Conservation (phyloP, 2,888 invertebrate species). For the Bembecia ichneumoniformis region DNA sequence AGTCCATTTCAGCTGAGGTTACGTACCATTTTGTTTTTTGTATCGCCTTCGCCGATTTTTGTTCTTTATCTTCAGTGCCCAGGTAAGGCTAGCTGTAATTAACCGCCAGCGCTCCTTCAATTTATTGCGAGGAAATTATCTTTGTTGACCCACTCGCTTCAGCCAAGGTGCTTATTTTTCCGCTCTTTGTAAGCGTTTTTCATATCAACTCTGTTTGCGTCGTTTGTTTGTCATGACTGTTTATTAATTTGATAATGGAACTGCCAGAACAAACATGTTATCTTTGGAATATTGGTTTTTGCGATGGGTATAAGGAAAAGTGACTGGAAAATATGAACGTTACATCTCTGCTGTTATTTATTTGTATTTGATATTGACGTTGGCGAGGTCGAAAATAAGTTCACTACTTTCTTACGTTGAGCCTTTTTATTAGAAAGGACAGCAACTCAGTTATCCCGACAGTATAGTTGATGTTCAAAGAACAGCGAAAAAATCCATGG, state of each 20-base stretch:
- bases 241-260: conserved; percentile 27
- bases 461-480: too few relatives aligned
- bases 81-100: conserved; percentile 28
- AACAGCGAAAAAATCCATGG: too few relatives aligned
- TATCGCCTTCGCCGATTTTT: conserved; percentile 4
- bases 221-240: conserved; percentile 16
- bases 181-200: conserved; percentile 38
- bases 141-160: conserved; percentile 56
- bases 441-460: too few relatives aligned
- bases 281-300: not conserved
- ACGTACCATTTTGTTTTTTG: not conserved
- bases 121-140: conserved; percentile 57
- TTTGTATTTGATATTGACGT: too few relatives aligned
- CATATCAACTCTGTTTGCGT: conserved; percentile 12
- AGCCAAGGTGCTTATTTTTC: conserved; percentile 39
- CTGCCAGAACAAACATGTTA: not conserved
- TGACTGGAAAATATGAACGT: too few relatives aligned
- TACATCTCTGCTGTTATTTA: too few relatives aligned
- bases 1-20: too few relatives aligned
- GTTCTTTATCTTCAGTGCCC: conserved; percentile 25
- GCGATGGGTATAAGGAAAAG: too few relatives aligned
- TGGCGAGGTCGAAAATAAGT: too few relatives aligned
- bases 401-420: too few relatives aligned
- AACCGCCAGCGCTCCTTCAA: conserved; percentile 39
- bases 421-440: too few relatives aligned